These are phyloP conservation scores for Leptopilina syphax DNA, from an alignment of 2,888 invertebrate species.

Conservation along the genomic window DNA sequence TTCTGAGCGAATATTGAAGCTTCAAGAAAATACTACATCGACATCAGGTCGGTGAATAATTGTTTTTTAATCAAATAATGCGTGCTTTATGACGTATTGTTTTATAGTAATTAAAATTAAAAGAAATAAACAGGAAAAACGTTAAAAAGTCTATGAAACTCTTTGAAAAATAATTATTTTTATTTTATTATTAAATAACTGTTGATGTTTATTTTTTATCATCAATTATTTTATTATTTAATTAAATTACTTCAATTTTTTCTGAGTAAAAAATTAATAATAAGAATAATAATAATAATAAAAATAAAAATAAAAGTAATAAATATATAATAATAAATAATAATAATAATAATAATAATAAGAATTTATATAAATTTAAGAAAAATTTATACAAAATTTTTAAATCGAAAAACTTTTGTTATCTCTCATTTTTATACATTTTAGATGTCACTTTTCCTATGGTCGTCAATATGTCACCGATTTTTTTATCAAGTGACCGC, in stretches of 20 bases:
- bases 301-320: too few relatives aligned
- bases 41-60: constrained; percentile 28
- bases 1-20: constrained; percentile 1
- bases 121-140: too few relatives aligned
- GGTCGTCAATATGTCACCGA: constrained; percentile 72
- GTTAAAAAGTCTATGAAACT: too few relatives aligned
- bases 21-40: not conserved
- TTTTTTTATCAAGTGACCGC: constrained; percentile 78
- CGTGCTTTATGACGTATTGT: not conserved
- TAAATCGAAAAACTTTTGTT: too few relatives aligned
- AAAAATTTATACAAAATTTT: not conserved
- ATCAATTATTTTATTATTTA: too few relatives aligned
- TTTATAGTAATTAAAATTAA: not conserved
- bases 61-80: not conserved
- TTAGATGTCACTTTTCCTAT: constrained; percentile 60
- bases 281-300: too few relatives aligned
- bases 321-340: too few relatives aligned
- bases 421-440: constrained; percentile 46
- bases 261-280: too few relatives aligned
- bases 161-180: too few relatives aligned
- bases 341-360: not conserved
- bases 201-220: too few relatives aligned
- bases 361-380: not conserved
- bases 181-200: too few relatives aligned
- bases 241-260: too few relatives aligned